phyloP scores from a whole-genome alignment of 1,140 invertebrate species.

The Colletes latitarsis region DNA sequence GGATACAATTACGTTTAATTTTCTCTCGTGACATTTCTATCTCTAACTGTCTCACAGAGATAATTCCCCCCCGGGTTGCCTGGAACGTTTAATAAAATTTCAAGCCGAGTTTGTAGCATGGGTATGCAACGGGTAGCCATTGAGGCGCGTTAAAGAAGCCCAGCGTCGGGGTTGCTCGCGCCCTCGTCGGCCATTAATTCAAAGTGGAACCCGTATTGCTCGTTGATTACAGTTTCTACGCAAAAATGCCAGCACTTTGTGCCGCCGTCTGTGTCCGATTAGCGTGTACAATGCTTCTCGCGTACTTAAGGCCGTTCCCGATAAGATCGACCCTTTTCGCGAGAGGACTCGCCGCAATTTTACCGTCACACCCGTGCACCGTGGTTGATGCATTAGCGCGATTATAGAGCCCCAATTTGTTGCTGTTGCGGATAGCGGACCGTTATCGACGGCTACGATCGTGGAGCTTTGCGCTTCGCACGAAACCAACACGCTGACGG shows the following conservation, averaged over 20 bases:
- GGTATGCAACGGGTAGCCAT: too few species aligned
- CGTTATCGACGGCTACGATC: constrained; percentile 58
- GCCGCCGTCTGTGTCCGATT: constrained; percentile 44
- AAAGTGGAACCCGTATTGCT: constrained; percentile 50
- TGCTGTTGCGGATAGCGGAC: constrained; percentile 59
- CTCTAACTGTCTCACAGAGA: too few species aligned
- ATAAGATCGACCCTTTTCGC: constrained; percentile 54
- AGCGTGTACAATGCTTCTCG: constrained; percentile 46
- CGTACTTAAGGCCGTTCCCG: constrained; percentile 42
- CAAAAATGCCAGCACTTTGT: constrained; percentile 55
- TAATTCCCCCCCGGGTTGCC: too few species aligned
- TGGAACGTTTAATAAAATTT: too few species aligned
- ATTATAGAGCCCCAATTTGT: constrained; percentile 72
- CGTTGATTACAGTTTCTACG: constrained; percentile 55
- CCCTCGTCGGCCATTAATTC: constrained; percentile 14
- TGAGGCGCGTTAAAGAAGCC: too few species aligned
- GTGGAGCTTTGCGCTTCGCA: constrained; percentile 49
- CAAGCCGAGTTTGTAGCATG: too few species aligned
- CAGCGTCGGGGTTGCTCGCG: background rate
- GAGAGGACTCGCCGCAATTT: constrained; percentile 69
- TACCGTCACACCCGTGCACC: constrained; percentile 65
- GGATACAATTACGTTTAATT: too few species aligned
- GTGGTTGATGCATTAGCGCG: constrained; percentile 69
- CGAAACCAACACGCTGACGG: constrained; percentile 38
- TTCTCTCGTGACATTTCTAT: too few species aligned